These are phyloP conservation scores for Calameuta idolon DNA, from an alignment of 2,888 invertebrate genomes.

Conservation along the genomic window DNA sequence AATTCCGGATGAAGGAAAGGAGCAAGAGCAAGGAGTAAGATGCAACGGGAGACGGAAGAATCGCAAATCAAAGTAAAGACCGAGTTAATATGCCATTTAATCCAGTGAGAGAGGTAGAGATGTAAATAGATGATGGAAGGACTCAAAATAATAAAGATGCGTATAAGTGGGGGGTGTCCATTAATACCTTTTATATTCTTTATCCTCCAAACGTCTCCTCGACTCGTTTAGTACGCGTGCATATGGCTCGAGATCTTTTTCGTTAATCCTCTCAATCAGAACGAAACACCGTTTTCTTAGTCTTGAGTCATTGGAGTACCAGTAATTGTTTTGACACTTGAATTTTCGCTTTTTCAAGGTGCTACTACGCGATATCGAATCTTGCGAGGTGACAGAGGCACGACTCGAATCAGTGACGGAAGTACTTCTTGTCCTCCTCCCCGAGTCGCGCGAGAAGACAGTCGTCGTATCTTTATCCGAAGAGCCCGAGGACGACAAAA, in stretches of 20 bases:
- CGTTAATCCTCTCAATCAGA: slow-evolving; percentile 41
- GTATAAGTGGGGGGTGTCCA: slow-evolving; percentile 1
- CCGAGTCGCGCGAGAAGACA: too few relatives aligned
- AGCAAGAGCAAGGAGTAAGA: too few relatives aligned
- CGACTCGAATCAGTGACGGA: background rate
- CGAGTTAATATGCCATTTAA: too few relatives aligned
- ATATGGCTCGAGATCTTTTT: slow-evolving; percentile 42
- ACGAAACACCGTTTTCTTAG: slow-evolving; percentile 38
- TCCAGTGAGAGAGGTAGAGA: too few relatives aligned
- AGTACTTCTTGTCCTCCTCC: background rate
- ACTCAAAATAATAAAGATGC: background rate
- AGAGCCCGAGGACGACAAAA: too few relatives aligned
- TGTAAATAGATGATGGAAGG: background rate
- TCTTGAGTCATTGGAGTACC: slow-evolving; percentile 12
- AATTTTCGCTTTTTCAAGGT: too few relatives aligned
- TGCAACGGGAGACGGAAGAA: too few relatives aligned
- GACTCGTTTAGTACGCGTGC: slow-evolving; percentile 50
- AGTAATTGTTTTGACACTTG: background rate
- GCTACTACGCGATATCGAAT: too few relatives aligned
- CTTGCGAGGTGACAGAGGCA: too few relatives aligned
- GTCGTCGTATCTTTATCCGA: too few relatives aligned
- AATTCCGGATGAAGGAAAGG: too few relatives aligned
- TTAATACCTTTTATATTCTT: slow-evolving; percentile 55
- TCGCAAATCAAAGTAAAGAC: too few relatives aligned
- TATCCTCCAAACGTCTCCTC: slow-evolving; percentile 50